A percentile compares a stretch with the other conserved stretches of the same genome.
Evolutionary conservation across 2,113 vertebrate genomes (phyloP).

Genomic region (Ceyx margarethae): DNA sequence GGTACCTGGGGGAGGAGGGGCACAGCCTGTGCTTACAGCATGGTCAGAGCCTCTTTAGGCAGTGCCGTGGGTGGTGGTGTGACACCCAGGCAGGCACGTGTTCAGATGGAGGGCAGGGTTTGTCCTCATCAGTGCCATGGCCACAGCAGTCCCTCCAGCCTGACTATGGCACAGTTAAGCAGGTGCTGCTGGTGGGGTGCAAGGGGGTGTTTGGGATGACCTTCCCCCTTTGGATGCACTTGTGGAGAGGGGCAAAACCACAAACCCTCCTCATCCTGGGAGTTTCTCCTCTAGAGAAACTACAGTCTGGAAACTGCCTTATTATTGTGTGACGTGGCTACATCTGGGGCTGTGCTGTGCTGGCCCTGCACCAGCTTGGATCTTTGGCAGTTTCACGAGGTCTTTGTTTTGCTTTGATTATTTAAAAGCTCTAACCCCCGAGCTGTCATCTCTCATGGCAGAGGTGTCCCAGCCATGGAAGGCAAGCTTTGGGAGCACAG

Average conservation of each 20-base stretch:
- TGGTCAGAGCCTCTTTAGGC: fast-evolving
- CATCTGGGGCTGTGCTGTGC: not conserved
- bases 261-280: not conserved
- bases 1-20: not conserved
- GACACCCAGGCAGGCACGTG: not conserved
- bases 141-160: not conserved
- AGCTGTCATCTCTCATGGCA: not conserved
- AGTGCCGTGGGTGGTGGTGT: fast-evolving
- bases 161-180: fast-evolving
- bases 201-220: fast-evolving
- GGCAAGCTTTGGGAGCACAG: not conserved
- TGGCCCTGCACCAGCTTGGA: not conserved
- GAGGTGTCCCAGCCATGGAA: not conserved
- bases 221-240: not conserved
- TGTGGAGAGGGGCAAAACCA: not conserved
- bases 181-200: not conserved
- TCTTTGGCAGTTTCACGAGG: not conserved
- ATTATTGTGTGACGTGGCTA: not conserved
- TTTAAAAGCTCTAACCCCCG: not conserved
- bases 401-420: not conserved
- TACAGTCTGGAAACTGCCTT: not conserved
- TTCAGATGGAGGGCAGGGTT: not conserved
- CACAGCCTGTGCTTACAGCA: fast-evolving
- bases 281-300: not conserved
- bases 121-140: not conserved